These are phyloP conservation scores for Mohoua ochrocephala DNA, from an alignment of 2,113 vertebrate genomes.

Conservation along the genomic window DNA sequence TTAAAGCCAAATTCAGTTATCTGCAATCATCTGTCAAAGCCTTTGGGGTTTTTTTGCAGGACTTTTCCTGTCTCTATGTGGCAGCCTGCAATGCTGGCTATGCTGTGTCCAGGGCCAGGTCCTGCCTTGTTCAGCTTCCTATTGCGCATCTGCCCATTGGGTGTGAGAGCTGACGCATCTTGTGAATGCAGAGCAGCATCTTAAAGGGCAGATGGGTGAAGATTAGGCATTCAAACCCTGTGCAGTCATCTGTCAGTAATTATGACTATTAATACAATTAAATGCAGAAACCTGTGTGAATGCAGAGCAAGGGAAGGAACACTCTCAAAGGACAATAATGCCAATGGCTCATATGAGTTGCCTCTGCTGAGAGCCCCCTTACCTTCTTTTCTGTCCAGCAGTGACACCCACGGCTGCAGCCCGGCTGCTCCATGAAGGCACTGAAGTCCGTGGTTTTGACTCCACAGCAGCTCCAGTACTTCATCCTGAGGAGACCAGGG, in stretches of 20 bases:
- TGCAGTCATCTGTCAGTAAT: neutral
- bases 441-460: conserved; percentile 89
- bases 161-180: neutral
- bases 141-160: neutral
- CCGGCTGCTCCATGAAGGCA: conserved; percentile 89
- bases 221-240: neutral
- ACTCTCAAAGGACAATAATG: neutral
- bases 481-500: conserved; percentile 75
- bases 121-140: neutral
- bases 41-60: neutral
- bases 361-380: neutral
- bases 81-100: neutral
- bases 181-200: neutral
- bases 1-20: neutral
- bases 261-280: neutral
- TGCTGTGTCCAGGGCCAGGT: neutral
- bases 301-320: neutral
- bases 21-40: neutral
- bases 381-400: conserved; percentile 84
- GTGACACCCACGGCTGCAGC: conserved; percentile 85
- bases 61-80: neutral
- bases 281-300: neutral
- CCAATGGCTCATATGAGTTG: fast-evolving
- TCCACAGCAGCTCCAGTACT: conserved; percentile 96
- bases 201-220: neutral